phyloP scores from a whole-genome alignment of 1,140 invertebrate species.

The Tetraneura akinire region DNA sequence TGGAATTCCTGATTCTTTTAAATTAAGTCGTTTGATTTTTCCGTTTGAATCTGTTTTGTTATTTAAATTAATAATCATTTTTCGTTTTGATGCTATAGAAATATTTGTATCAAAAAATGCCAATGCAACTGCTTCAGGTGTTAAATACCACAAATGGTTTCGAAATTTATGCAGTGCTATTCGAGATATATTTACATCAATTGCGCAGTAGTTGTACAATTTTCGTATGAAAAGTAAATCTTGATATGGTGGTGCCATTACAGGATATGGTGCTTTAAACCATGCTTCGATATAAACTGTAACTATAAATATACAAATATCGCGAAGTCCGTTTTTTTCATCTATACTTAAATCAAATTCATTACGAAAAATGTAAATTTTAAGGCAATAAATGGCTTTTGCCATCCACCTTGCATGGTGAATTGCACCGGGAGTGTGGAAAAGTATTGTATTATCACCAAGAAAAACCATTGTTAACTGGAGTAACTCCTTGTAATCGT shows the following conservation, averaged over 20 bases:
- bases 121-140: not conserved
- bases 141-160: slow-evolving; percentile 1
- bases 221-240: slow-evolving; percentile 11
- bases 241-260: not conserved
- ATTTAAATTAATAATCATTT: slow-evolving; percentile 9
- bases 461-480: slow-evolving; percentile 59
- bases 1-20: slow-evolving; percentile 11
- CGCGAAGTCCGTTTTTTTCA: slow-evolving; percentile 5
- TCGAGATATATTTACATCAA: not conserved
- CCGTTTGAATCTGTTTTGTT: slow-evolving; percentile 9
- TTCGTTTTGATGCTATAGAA: slow-evolving; percentile 1
- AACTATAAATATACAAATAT: slow-evolving; percentile 26
- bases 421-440: slow-evolving; percentile 56
- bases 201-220: not conserved
- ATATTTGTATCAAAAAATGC: slow-evolving; percentile 12
- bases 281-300: slow-evolving; percentile 6
- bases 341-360: not conserved
- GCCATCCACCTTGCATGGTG: slow-evolving; percentile 58
- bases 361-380: slow-evolving; percentile 10
- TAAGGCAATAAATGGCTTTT: slow-evolving; percentile 58
- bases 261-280: not conserved
- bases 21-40: not conserved
- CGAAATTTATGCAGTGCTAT: not conserved
- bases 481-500: slow-evolving; percentile 59
- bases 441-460: slow-evolving; percentile 55